A percentile compares a stretch with the other conserved stretches of the same genome.
phyloP scores from a whole-genome alignment of 2,797 vertebrate genomes.

The Spea hammondii region DNA sequence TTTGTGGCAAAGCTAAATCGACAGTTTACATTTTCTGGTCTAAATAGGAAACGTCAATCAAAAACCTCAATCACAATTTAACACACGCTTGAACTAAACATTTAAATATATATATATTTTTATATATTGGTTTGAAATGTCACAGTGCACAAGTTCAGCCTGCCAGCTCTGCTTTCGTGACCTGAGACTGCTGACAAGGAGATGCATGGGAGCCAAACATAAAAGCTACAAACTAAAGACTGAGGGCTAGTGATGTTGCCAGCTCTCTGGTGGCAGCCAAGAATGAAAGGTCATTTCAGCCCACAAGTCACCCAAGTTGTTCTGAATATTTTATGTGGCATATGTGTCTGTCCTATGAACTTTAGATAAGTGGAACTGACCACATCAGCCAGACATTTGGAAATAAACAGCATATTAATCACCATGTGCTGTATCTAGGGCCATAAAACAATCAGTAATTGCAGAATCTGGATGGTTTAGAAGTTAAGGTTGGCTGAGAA shows the following conservation, averaged over 20 bases:
- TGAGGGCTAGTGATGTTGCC: slow-evolving; percentile 17
- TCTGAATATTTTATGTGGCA: slow-evolving; percentile 36
- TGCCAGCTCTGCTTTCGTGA: slow-evolving; percentile 8
- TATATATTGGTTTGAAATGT: background rate
- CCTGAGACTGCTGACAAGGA: slow-evolving; percentile 11
- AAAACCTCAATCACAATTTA: too few species aligned
- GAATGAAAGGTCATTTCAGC: slow-evolving; percentile 42
- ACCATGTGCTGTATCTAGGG: too few species aligned
- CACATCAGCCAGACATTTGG: background rate
- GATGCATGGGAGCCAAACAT: slow-evolving; percentile 21
- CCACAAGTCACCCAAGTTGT: slow-evolving; percentile 22
- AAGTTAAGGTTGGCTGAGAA: too few species aligned
- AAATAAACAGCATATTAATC: too few species aligned
- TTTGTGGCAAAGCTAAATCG: too few species aligned
- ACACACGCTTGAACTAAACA: too few species aligned
- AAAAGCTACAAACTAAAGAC: slow-evolving; percentile 38
- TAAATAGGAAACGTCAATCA: too few species aligned
- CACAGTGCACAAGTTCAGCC: slow-evolving; percentile 7
- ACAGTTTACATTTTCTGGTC: too few species aligned
- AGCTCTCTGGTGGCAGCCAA: slow-evolving; percentile 32
- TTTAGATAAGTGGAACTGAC: background rate
- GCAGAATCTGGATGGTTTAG: too few species aligned
- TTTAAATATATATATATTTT: too few species aligned
- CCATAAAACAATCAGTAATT: too few species aligned
- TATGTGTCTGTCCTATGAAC: slow-evolving; percentile 10